Evolutionary conservation across 2,888 invertebrate genomes (phyloP).

Genomic region (Tribolium freemani): DNA sequence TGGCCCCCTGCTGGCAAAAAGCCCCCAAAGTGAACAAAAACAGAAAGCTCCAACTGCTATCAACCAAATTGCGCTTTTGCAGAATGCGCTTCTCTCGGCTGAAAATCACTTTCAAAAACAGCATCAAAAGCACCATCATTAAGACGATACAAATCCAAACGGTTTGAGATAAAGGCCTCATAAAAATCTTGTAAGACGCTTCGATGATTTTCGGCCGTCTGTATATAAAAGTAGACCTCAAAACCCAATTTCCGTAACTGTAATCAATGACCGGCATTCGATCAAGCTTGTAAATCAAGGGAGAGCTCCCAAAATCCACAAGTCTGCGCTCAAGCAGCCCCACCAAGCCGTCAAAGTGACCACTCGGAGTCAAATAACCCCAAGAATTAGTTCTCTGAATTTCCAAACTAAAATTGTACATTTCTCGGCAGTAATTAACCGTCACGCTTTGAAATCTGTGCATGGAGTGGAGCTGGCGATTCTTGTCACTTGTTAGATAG

Average conservation of each 20-base stretch:
- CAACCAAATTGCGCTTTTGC: slow-evolving; percentile 51
- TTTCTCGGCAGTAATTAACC: slow-evolving; percentile 73
- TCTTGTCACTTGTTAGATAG: slow-evolving; percentile 70
- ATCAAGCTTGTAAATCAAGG: slow-evolving; percentile 76
- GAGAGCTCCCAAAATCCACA: slow-evolving; percentile 78
- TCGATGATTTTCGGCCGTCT: slow-evolving; percentile 76
- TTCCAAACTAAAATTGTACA: slow-evolving; percentile 75
- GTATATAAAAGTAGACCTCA: slow-evolving; percentile 77
- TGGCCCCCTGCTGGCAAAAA: slow-evolving; percentile 63
- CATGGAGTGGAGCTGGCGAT: slow-evolving; percentile 74
- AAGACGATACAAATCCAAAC: slow-evolving; percentile 72
- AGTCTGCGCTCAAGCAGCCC: slow-evolving; percentile 70
- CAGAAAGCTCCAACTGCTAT: slow-evolving; percentile 69
- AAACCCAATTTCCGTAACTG: slow-evolving; percentile 74
- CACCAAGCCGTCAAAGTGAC: slow-evolving; percentile 77
- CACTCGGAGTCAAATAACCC: slow-evolving; percentile 74
- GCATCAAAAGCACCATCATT: slow-evolving; percentile 52
- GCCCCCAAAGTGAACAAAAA: slow-evolving; percentile 65
- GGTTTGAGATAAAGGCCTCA: slow-evolving; percentile 72
- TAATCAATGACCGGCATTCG: slow-evolving; percentile 68
- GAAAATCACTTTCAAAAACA: slow-evolving; percentile 56
- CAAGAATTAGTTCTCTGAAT: slow-evolving; percentile 72
- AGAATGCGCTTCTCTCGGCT: slow-evolving; percentile 48
- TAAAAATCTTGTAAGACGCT: slow-evolving; percentile 74
- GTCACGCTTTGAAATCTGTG: slow-evolving; percentile 76